These are phyloP conservation scores for Caiman crocodilus DNA, from an alignment of 2,797 vertebrate genomes.

Conservation along the genomic window DNA sequence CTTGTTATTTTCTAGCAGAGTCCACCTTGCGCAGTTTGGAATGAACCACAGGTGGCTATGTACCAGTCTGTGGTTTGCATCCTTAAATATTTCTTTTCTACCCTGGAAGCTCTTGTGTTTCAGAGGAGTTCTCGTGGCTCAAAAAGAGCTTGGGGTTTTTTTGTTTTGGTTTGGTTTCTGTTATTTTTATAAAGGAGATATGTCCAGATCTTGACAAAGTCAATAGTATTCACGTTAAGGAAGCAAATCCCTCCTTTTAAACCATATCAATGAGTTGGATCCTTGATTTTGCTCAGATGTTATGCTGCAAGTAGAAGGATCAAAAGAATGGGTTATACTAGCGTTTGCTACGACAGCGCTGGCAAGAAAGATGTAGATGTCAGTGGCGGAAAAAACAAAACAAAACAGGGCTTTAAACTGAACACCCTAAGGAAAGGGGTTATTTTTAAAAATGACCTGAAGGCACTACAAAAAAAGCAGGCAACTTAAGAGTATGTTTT, in stretches of 20 bases:
- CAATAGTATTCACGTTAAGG: neutral
- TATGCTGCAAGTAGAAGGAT: neutral
- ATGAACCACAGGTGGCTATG: neutral
- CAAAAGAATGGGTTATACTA: neutral
- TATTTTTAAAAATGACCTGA: neutral
- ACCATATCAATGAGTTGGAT: neutral
- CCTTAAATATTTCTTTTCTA: neutral
- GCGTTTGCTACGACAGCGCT: neutral
- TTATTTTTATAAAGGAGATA: neutral
- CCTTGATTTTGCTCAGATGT: neutral
- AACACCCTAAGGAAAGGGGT: neutral
- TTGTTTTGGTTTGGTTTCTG: neutral
- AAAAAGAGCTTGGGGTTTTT: accelerated
- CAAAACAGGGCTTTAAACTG: neutral
- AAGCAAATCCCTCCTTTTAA: neutral
- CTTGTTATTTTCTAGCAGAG: neutral
- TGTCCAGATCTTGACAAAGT: neutral
- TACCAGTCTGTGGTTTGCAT: neutral
- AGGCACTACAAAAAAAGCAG: neutral
- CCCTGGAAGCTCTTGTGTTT: accelerated
- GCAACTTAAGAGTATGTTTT: neutral
- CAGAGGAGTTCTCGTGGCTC: neutral
- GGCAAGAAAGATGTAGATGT: accelerated
- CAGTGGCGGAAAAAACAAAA: neutral
- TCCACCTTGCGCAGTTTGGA: neutral